These are phyloP conservation scores for Trypoxylon attenuatum DNA, from an alignment of 2,888 invertebrate species.

Conservation along the genomic window DNA sequence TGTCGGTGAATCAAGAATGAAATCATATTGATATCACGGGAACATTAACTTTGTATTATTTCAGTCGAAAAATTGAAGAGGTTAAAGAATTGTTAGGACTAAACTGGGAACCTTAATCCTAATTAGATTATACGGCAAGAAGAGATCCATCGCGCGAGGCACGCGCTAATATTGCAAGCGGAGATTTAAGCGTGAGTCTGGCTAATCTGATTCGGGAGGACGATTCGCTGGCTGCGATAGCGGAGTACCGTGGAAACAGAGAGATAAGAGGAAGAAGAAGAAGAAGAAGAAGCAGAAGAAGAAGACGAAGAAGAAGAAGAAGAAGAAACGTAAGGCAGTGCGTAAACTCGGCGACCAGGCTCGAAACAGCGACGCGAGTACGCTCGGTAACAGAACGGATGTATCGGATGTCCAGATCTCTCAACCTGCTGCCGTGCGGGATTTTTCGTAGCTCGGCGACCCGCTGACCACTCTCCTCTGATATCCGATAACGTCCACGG, in stretches of 20 bases:
- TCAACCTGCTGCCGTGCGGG: conserved; percentile 43
- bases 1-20: too few relatives aligned
- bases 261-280: conserved; percentile 38
- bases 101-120: too few relatives aligned
- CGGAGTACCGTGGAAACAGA: conserved; percentile 12
- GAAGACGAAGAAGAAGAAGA: too few relatives aligned
- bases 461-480: conserved; percentile 45
- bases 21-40: too few relatives aligned
- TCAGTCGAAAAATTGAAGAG: too few relatives aligned
- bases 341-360: conserved; percentile 46
- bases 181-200: background rate
- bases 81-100: too few relatives aligned
- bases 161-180: too few relatives aligned
- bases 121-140: too few relatives aligned
- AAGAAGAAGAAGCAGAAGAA: too few relatives aligned
- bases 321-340: conserved; percentile 25
- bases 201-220: background rate
- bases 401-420: conserved; percentile 63
- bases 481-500: conserved; percentile 66
- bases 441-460: conserved; percentile 56
- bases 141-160: background rate
- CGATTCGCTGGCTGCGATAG: background rate
- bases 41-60: too few relatives aligned
- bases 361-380: conserved; percentile 22
- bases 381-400: conserved; percentile 46